Base-by-base conservation (phyloP, 2,888 invertebrate species). In the Nephrotoma guestfalica region DNA sequence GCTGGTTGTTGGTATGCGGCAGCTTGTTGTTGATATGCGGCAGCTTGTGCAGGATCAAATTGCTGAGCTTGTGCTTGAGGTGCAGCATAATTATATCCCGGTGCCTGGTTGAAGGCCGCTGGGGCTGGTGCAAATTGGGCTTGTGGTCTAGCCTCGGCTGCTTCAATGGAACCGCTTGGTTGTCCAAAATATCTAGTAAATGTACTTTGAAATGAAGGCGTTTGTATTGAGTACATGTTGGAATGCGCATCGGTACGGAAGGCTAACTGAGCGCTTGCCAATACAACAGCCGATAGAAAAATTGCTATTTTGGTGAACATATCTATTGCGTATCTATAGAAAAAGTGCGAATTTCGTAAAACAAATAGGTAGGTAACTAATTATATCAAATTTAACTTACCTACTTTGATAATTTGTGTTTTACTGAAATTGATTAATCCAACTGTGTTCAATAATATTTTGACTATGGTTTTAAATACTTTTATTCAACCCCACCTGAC, bases 181-280 rank as follows among this genome's bases (percentile, higher is more conserved):
- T 89, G 90, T n/a, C 91, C 91, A 86, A 89, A 91, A 86, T 90
- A 90, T 6, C 91, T 89, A 2, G 91, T 91, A 86, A 91, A 91
- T 84, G 90, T 90, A 87, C 91, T 91, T 88, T 91, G 91, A 87
- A 90, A 87, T 15, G 89, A 89, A 11, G 91, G 91, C n/a, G 91
- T 88, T 88, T 91, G 91, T 41, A 91, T 87, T 6, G 90, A 90
- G 84, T 90, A 91, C 18, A 92, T 91, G 87, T 91, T 91, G 9
- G 89, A 88, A 88, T 90, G 90, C 83, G 91, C 89, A 87, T 91
- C 91, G 13, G 89, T 90, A 88, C 91, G 91, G 85, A 89, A 90
- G 86, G 91, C 89, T 87, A 91, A 88, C 87, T 92, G 92, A 41
- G 90, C 90, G n/a, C n/a, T 51, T 57, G 57, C 15, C 9, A 41